Conservation (phyloP, 2,113 vertebrate species). For the Hemibagrus wyckioides region DNA sequence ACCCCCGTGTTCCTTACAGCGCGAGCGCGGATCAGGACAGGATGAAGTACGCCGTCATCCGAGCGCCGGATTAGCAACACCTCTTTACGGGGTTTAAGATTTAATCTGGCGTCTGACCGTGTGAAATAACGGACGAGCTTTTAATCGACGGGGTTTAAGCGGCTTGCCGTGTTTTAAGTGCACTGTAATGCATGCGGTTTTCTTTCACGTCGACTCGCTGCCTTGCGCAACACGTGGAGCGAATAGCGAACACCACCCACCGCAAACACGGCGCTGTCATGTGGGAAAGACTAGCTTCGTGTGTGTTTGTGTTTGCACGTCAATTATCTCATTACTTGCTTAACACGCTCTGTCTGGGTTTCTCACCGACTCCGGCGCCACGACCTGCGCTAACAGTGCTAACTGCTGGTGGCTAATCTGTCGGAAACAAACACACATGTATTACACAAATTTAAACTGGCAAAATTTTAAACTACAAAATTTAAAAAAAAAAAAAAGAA, state of each 20-base stretch:
- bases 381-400: not conserved
- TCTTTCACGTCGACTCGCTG: not conserved
- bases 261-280: not conserved
- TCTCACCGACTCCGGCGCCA: constrained; percentile 28
- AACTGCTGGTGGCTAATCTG: not conserved
- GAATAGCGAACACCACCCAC: constrained; percentile 28
- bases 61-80: constrained; percentile 28
- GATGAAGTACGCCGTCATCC: constrained; percentile 28
- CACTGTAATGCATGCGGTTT: constrained; percentile 14
- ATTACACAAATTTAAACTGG: not conserved
- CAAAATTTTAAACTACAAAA: too few relatives aligned
- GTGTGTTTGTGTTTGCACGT: constrained; percentile 20
- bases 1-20: constrained; percentile 36
- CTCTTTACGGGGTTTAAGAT: constrained; percentile 42
- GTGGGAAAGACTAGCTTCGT: not conserved
- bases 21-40: constrained; percentile 37
- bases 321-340: constrained; percentile 43
- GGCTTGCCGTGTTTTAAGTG: constrained; percentile 24
- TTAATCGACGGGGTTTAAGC: constrained; percentile 25
- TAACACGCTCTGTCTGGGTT: constrained; percentile 46
- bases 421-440: not conserved
- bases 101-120: constrained; percentile 41
- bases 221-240: constrained; percentile 39
- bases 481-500: constrained; percentile 7
- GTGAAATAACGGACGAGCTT: constrained; percentile 20